Conservation (phyloP, 2,113 vertebrate genomes). For the Apodemus sylvaticus region DNA sequence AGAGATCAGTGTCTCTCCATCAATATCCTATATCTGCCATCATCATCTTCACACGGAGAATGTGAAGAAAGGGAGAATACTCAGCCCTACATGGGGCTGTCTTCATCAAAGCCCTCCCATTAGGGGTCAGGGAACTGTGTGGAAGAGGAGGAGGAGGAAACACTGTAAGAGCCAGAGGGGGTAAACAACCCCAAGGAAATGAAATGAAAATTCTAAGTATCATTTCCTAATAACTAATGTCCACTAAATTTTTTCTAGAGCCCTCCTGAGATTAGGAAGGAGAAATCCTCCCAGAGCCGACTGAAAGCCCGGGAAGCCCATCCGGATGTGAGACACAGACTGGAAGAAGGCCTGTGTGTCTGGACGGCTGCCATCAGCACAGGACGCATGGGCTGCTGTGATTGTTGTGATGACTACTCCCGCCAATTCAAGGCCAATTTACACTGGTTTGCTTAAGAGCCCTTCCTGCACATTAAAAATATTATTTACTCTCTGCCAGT, state of each 20-base stretch:
- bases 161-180: not conserved
- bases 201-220: not conserved
- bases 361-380: conserved; percentile 36
- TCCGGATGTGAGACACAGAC: conserved; percentile 10
- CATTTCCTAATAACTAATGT: conserved; percentile 32
- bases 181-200: not conserved
- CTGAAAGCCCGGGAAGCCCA: not conserved
- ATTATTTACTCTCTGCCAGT: conserved; percentile 1
- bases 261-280: conserved; percentile 21
- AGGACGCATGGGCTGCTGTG: conserved; percentile 25
- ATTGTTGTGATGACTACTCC: conserved; percentile 56
- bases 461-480: conserved; percentile 28
- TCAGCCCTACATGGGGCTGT: not conserved
- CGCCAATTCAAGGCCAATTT: conserved; percentile 58
- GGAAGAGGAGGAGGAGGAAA: not conserved
- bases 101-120: not conserved
- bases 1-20: not conserved
- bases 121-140: not conserved
- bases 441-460: conserved; percentile 48
- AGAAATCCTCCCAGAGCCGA: conserved; percentile 2
- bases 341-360: conserved; percentile 10
- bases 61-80: not conserved
- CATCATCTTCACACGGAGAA: not conserved
- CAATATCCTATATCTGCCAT: not conserved
- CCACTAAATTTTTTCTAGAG: conserved; percentile 26